phyloP scores from a whole-genome alignment of 1,140 invertebrate genomes.

The Caenorhabditis inopinata region DNA sequence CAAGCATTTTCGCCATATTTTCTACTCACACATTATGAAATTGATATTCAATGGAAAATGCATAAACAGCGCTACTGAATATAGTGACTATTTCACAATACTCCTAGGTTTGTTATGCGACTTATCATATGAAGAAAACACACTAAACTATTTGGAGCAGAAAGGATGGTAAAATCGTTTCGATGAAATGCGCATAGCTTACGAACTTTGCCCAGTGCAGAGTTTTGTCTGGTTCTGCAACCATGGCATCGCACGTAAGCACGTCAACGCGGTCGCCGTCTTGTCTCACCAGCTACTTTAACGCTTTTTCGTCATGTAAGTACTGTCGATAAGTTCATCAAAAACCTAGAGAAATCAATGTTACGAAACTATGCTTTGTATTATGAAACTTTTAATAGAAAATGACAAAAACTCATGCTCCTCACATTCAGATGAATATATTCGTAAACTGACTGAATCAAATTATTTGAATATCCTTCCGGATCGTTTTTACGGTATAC shows the following conservation, averaged over 20 bases:
- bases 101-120: not conserved
- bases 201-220: not conserved
- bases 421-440: too few species aligned
- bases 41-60: not conserved
- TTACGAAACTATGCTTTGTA: not conserved
- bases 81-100: not conserved
- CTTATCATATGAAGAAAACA: not conserved
- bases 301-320: not conserved
- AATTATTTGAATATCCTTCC: too few species aligned
- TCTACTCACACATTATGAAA: slow-evolving; percentile 2
- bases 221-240: not conserved
- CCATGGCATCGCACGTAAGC: not conserved
- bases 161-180: not conserved
- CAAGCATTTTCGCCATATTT: not conserved
- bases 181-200: not conserved
- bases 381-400: too few species aligned
- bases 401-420: too few species aligned
- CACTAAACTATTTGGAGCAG: too few species aligned
- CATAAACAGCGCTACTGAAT: not conserved
- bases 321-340: not conserved
- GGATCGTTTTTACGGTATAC: too few species aligned
- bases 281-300: not conserved
- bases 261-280: not conserved
- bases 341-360: not conserved
- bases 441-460: too few species aligned